A percentile compares a stretch with the other conserved stretches of the same genome.
These are phyloP conservation scores for Drosophila simulans DNA, from an alignment of 1,140 invertebrate species.

Conservation along the genomic window DNA sequence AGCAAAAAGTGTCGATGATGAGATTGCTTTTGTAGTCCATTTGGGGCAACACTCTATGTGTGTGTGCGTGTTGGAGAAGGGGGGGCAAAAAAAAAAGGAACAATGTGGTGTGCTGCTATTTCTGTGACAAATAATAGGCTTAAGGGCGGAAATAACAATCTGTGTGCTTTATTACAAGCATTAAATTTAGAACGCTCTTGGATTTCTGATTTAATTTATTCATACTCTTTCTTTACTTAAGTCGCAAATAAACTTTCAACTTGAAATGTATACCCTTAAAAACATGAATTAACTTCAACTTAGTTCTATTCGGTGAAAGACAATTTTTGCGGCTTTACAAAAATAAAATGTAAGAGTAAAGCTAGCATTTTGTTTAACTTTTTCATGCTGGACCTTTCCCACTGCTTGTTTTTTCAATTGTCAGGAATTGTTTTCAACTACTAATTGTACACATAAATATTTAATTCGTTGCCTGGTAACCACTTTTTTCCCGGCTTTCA, in stretches of 20 bases:
- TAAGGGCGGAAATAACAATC: conserved; percentile 15
- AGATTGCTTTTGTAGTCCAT: conserved; percentile 59
- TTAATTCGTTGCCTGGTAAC: conserved; percentile 29
- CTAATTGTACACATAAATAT: conserved; percentile 24
- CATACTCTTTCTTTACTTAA: background rate
- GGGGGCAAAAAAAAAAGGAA: background rate
- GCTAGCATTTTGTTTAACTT: background rate
- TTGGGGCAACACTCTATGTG: conserved; percentile 1
- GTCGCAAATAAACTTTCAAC: background rate
- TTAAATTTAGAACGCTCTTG: background rate
- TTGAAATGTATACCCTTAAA: too few relatives aligned
- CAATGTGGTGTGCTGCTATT: conserved; percentile 13
- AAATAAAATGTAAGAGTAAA: background rate
- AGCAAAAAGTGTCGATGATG: conserved; percentile 62
- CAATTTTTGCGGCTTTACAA: background rate
- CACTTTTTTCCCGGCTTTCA: background rate
- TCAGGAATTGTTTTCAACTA: conserved; percentile 14
- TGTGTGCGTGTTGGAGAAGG: background rate
- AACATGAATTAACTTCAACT: background rate
- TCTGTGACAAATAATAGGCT: conserved; percentile 26
- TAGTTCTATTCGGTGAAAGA: background rate
- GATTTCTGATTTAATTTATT: background rate
- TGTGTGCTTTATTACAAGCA: background rate
- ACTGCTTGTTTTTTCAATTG: background rate
- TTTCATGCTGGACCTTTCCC: background rate